Percentiles rank a stretch among this genome's conserved stretches.
These are phyloP conservation scores for Norana najaformis DNA, from an alignment of 2,888 invertebrate species.

Conservation along the genomic window DNA sequence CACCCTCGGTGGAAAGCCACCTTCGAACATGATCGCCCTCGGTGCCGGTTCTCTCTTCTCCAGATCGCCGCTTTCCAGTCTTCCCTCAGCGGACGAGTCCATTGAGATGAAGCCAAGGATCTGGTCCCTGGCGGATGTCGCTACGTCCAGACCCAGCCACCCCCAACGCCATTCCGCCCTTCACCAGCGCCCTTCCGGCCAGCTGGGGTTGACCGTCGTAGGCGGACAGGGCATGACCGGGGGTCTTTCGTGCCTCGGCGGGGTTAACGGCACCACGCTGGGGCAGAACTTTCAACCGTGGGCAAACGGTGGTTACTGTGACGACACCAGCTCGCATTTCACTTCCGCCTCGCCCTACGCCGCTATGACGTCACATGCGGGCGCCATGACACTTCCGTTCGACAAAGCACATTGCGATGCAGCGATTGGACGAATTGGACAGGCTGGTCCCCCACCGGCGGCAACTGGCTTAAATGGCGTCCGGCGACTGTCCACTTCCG, in stretches of 20 bases:
- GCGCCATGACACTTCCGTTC: background rate
- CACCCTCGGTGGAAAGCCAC: background rate
- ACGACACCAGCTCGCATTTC: background rate
- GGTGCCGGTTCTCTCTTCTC: background rate
- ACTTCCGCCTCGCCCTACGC: background rate
- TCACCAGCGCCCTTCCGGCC: conserved; percentile 9
- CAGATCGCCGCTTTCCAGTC: background rate
- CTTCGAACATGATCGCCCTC: background rate
- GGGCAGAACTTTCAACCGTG: background rate
- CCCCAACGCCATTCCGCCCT: background rate
- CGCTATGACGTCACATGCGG: background rate
- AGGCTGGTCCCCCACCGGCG: background rate
- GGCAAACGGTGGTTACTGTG: background rate
- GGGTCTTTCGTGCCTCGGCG: background rate
- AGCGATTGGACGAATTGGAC: background rate
- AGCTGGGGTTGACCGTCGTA: background rate
- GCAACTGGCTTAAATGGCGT: background rate
- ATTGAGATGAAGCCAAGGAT: conserved; percentile 50
- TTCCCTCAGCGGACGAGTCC: conserved; percentile 14
- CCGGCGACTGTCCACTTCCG: conserved; percentile 2
- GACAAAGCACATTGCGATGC: conserved; percentile 1
- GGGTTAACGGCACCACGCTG: background rate
- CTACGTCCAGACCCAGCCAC: conserved; percentile 49
- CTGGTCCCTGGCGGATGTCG: conserved; percentile 60
- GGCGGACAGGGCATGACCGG: background rate